Evolutionary conservation across 2,888 invertebrate species (phyloP), one percentile per base, ranked within the genome.

Genomic region (Folsomia manolachei): DNA sequence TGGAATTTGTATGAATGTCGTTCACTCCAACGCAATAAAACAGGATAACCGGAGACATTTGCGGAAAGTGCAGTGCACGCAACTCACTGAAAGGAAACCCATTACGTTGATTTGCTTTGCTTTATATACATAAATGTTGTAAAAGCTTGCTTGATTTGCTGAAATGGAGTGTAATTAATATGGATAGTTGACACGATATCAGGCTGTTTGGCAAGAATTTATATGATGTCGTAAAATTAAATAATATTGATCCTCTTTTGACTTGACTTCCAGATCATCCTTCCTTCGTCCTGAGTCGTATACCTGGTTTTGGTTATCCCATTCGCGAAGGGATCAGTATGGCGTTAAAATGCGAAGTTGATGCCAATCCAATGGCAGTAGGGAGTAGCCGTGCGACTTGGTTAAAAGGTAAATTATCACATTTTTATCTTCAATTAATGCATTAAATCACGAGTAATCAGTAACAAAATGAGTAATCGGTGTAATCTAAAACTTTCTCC

Each of bases 261-360:
- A 81, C 80, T 79, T n/a, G n/a, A n/a, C 78, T 87, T 87, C 71
- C 87, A 95, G 95, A 95, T 85, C 92, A 93, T 69, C 95, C 95
- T 66, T 93, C 94, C 77, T 95, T 95, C 85, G 92, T 92, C 83
- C 94, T 95, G 84, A 94, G 93, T 76, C 90, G 95, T 80, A 90
- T 92, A 85, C 95, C 95, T n/a, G 94, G 93, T 66, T 95, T 95
- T 84, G 95, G 95, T 68, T 90, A 92, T 84, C 91, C 94, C 27
- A 88, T 96, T 80, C 87, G 90, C 75, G 94, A 95, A 84, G 95
- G 95, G 74, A 92, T 93, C 83, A 89, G 93, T 76, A 92, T 95
- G 76, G 93, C 93, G 71, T 86, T 96, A 81, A 92, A 93, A 84
- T 96, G 96, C 82, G 93, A 94, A 84, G 94, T 95, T 76, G 95